Base-by-base conservation (phyloP, 2,113 vertebrate species). In the Corythoichthys intestinalis region DNA sequence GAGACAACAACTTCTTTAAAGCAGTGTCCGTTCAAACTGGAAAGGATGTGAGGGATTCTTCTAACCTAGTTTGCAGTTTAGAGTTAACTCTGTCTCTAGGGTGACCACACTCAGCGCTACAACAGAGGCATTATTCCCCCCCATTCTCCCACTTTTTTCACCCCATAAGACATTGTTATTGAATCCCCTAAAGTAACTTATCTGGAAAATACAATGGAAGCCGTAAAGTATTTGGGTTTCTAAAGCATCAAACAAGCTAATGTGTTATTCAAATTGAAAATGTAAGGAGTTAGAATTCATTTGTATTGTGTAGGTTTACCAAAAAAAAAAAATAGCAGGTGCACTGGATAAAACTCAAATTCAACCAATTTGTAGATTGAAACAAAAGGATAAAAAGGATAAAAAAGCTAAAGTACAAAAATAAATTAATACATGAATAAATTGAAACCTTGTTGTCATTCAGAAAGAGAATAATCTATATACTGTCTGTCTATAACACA, bases 1-100 rank as follows among this genome's bases (percentile, higher is more conserved):
- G 78, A 74, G 79, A 87, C 79, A 80, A 68, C 75, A 76, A 75
- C 81, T 79, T 82, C 77, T 78, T 83, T 85, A 73, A 62, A 72
- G 79, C 72, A 80, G 74, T 70, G 82, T 88, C 84, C 82, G 85
- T 80, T 75, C 59, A 63, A 74, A 74, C 70, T 78, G 79, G 41
- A 60, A n/a, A 70, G 66, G 70, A 70, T 60, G 65, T 86, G 74
- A 83, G 79, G 77, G 66, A 72, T 82, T 83, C 6, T 20, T 77
- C 77, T 69, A 50, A 73, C 59, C 82, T 34, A 77, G 66, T 79
- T 76, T 85, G 62, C 58, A 83, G 71, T 76, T 79, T 66, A 74
- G 70, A 75, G 72, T 75, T 65, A 50, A 54, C 75, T 78, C 56
- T 66, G 71, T 83, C 84, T 81, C 81, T 65, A 48, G 84, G 66